A percentile compares a stretch with the other conserved stretches of the same genome.
phyloP scores from a whole-genome alignment of 2,797 vertebrate species.

The Oceanodroma leucorhoa region DNA sequence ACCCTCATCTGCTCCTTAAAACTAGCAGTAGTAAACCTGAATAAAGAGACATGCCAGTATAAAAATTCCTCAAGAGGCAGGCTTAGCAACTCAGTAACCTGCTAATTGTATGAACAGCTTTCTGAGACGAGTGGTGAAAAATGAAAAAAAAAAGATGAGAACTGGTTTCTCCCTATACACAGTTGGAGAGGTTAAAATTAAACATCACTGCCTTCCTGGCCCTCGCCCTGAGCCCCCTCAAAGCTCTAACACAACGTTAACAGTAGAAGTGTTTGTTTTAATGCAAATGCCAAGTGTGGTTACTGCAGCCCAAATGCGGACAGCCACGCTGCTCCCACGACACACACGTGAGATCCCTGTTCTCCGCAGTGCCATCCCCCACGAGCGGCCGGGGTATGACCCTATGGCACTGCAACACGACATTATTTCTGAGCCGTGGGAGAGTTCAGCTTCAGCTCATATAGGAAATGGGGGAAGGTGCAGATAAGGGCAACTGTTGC shows the following conservation, averaged over 20 bases:
- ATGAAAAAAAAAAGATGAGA: neutral
- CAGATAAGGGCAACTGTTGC: constrained; percentile 25
- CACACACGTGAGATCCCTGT: accelerated
- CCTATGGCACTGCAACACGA: accelerated
- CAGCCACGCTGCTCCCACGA: neutral
- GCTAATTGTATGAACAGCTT: neutral
- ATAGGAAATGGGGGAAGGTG: neutral
- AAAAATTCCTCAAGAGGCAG: neutral
- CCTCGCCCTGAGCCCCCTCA: neutral
- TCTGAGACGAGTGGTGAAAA: neutral
- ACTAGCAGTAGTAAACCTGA: neutral
- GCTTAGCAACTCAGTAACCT: neutral
- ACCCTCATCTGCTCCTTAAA: neutral
- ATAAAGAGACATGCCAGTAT: neutral
- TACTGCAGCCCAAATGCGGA: neutral
- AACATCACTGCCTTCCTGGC: neutral
- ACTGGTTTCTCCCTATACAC: accelerated
- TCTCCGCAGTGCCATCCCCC: neutral
- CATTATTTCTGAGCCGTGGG: neutral
- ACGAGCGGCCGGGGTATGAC: accelerated
- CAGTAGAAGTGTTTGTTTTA: neutral
- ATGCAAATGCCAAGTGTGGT: accelerated
- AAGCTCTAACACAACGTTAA: neutral
- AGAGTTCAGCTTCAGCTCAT: neutral
- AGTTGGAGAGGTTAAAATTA: neutral